These are phyloP conservation scores for Eledona agricola DNA, from an alignment of 2,888 invertebrate genomes.

Conservation along the genomic window DNA sequence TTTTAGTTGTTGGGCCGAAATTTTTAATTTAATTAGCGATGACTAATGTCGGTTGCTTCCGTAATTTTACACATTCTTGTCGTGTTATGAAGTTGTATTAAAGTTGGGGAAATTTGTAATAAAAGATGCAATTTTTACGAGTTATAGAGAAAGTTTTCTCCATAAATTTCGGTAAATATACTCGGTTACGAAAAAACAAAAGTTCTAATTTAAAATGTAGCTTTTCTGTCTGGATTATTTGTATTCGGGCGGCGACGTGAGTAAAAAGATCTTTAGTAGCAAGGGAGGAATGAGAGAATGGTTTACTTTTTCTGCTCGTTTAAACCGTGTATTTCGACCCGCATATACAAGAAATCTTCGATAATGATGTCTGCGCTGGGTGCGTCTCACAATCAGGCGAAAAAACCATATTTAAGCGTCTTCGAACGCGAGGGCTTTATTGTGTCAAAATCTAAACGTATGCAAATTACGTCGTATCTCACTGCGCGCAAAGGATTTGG, in stretches of 20 bases:
- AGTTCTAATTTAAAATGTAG: constrained; percentile 37
- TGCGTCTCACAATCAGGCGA: neutral
- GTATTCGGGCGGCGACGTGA: constrained; percentile 37
- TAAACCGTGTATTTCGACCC: constrained; percentile 34
- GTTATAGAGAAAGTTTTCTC: constrained; percentile 36
- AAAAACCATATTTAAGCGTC: constrained; percentile 12
- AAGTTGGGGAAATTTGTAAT: constrained; percentile 34
- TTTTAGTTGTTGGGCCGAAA: neutral
- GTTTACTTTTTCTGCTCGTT: constrained; percentile 39
- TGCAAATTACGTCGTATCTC: constrained; percentile 42
- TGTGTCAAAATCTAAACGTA: constrained; percentile 40
- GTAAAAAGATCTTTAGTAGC: constrained; percentile 39
- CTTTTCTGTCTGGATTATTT: constrained; percentile 30
- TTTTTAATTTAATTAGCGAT: constrained; percentile 26
- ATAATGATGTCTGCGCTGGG: constrained; percentile 31
- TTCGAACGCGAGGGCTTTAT: constrained; percentile 30
- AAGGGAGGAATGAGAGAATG: constrained; percentile 35
- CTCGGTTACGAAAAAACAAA: constrained; percentile 32
- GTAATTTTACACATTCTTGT: constrained; percentile 25
- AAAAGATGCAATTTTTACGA: constrained; percentile 37
- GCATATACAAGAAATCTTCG: constrained; percentile 36
- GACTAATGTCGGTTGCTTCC: constrained; percentile 15
- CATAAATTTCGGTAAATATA: constrained; percentile 38
- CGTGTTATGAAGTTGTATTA: constrained; percentile 24
- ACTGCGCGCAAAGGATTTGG: constrained; percentile 36